phyloP scores from a whole-genome alignment of 2,797 vertebrate genomes.

The Lutjanus campechanus region DNA sequence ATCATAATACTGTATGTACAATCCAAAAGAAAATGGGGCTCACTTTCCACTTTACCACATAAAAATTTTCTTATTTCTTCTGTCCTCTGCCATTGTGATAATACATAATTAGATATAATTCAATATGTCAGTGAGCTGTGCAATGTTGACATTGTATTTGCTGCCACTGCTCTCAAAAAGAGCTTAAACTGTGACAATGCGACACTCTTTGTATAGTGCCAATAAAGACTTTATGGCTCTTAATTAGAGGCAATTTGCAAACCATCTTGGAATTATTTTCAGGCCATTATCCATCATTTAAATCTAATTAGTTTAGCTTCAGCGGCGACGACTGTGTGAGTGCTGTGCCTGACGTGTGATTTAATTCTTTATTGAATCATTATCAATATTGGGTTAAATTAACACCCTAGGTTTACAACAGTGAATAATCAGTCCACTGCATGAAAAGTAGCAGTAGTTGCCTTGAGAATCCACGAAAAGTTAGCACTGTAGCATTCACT shows the following conservation, averaged over 20 bases:
- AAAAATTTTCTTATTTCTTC: too few species aligned
- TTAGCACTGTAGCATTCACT: slow-evolving; percentile 50
- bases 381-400: slow-evolving; percentile 44
- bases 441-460: slow-evolving; percentile 19
- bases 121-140: not conserved
- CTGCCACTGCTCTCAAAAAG: not conserved
- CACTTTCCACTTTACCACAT: too few species aligned
- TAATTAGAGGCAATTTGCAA: slow-evolving; percentile 51
- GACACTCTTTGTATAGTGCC: slow-evolving; percentile 26
- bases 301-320: slow-evolving; percentile 49
- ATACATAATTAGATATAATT: not conserved
- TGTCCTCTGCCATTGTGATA: too few species aligned
- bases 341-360: slow-evolving; percentile 18
- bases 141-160: slow-evolving; percentile 11
- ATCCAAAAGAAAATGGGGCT: too few species aligned
- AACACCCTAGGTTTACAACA: slow-evolving; percentile 30
- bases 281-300: slow-evolving; percentile 45
- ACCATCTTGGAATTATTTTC: slow-evolving; percentile 53
- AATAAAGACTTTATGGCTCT: slow-evolving; percentile 42
- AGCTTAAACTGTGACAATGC: slow-evolving; percentile 8
- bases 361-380: slow-evolving; percentile 28
- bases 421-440: slow-evolving; percentile 22
- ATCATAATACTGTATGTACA: too few species aligned
- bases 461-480: slow-evolving; percentile 47
- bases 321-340: slow-evolving; percentile 33